Percentiles rank a stretch among this genome's conserved stretches.
Evolutionary conservation across 2,797 vertebrate genomes (phyloP).

Genomic region (Anabas testudineus): DNA sequence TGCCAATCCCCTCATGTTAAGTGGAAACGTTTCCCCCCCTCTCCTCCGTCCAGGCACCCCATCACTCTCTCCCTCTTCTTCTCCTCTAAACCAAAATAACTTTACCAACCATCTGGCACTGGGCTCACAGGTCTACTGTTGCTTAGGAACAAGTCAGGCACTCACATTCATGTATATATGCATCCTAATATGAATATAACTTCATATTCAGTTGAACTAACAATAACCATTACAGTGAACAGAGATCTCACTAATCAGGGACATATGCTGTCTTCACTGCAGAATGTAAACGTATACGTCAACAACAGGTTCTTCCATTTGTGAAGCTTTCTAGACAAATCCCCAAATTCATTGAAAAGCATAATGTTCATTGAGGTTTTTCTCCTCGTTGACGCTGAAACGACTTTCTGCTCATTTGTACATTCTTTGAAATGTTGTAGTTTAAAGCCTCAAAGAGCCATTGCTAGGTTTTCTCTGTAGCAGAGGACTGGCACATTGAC

Average conservation of each 20-base stretch:
- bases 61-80: constrained; percentile 60
- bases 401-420: constrained; percentile 10
- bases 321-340: not conserved
- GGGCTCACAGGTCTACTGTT: constrained; percentile 85
- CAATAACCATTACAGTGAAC: constrained; percentile 21
- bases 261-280: constrained; percentile 6
- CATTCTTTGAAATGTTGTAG: constrained; percentile 27
- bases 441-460: constrained; percentile 25
- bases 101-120: constrained; percentile 87
- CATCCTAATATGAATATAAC: constrained; percentile 63
- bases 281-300: constrained; percentile 1
- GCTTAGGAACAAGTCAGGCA: constrained; percentile 85
- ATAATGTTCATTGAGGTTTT: constrained; percentile 12
- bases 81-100: constrained; percentile 86
- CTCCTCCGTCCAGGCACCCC: constrained; percentile 67
- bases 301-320: constrained; percentile 36
- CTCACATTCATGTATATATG: constrained; percentile 63
- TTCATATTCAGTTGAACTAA: constrained; percentile 38
- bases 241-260: not conserved
- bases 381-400: constrained; percentile 4
- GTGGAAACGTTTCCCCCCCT: constrained; percentile 68
- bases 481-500: constrained; percentile 59
- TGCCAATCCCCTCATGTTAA: constrained; percentile 84
- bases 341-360: constrained; percentile 15
- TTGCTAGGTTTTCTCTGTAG: constrained; percentile 8